Evolutionary conservation across 2,888 invertebrate genomes (phyloP).

Genomic region (Synanthedon vespiformis): DNA sequence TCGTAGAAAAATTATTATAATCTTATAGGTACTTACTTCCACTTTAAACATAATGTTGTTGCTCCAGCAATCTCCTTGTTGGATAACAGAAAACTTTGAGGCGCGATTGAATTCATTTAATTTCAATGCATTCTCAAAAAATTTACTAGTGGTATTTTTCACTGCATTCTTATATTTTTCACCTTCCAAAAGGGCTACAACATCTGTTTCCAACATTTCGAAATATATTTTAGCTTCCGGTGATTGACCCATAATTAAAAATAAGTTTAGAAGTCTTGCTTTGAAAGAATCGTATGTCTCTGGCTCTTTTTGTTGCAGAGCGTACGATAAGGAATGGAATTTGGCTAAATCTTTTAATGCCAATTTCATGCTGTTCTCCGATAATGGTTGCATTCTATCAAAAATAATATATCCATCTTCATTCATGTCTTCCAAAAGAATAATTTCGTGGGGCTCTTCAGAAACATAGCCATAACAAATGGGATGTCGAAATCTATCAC

Average conservation of each 20-base stretch:
- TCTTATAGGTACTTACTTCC: slow-evolving; percentile 3
- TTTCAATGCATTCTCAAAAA: slow-evolving; percentile 4
- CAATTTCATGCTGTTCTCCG: slow-evolving; percentile 18
- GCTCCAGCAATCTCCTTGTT: slow-evolving; percentile 7
- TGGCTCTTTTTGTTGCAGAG: slow-evolving; percentile 15
- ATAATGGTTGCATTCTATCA: slow-evolving; percentile 15
- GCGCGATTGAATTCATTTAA: slow-evolving; percentile 9
- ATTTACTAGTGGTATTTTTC: slow-evolving; percentile 9
- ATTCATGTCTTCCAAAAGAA: slow-evolving; percentile 3
- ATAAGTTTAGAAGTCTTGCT: slow-evolving; percentile 13
- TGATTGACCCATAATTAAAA: slow-evolving; percentile 1
- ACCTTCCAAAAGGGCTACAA: slow-evolving; percentile 13
- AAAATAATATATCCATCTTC: background rate
- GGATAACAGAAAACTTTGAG: slow-evolving; percentile 11
- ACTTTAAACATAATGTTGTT: slow-evolving; percentile 7
- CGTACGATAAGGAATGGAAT: slow-evolving; percentile 2
- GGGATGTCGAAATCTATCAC: slow-evolving; percentile 21
- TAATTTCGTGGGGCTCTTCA: slow-evolving; percentile 1
- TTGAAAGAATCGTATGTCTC: slow-evolving; percentile 14
- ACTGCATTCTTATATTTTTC: slow-evolving; percentile 16
- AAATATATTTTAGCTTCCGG: slow-evolving; percentile 2
- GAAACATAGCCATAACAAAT: slow-evolving; percentile 22
- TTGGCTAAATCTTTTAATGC: slow-evolving; percentile 1
- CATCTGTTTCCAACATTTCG: slow-evolving; percentile 9
- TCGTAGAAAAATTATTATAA: no score